phyloP scores from a whole-genome alignment of 2,888 invertebrate genomes.

The Synergus gifuensis region DNA sequence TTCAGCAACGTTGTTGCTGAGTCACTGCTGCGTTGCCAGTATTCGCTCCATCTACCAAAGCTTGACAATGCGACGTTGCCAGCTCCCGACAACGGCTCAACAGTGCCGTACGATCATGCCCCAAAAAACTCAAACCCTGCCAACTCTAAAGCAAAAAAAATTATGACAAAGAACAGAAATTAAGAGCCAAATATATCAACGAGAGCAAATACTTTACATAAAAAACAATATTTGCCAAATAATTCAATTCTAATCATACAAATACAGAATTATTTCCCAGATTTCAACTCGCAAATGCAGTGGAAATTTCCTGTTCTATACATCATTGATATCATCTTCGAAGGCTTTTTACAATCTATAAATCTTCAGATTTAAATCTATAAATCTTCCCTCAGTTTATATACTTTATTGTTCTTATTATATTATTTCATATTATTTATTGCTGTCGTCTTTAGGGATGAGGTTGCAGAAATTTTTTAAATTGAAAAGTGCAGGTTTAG shows the following conservation, averaged over 20 bases:
- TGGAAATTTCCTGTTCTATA: background rate
- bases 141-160: background rate
- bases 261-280: too few relatives aligned
- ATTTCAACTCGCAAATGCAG: background rate
- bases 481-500: background rate
- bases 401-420: background rate
- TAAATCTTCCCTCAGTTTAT: background rate
- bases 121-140: background rate
- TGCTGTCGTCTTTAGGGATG: background rate
- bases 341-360: background rate
- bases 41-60: conserved; percentile 43
- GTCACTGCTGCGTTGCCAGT: conserved; percentile 72
- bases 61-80: conserved; percentile 56
- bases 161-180: background rate
- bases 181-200: background rate
- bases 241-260: background rate
- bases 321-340: background rate
- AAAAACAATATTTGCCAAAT: background rate
- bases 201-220: background rate
- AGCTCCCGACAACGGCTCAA: conserved; percentile 39
- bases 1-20: conserved; percentile 61
- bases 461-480: background rate
- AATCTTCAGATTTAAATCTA: background rate
- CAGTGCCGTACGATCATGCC: background rate
- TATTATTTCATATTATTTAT: background rate